These are phyloP conservation scores for Napeogenes inachia DNA, from an alignment of 2,888 invertebrate genomes.

Conservation along the genomic window DNA sequence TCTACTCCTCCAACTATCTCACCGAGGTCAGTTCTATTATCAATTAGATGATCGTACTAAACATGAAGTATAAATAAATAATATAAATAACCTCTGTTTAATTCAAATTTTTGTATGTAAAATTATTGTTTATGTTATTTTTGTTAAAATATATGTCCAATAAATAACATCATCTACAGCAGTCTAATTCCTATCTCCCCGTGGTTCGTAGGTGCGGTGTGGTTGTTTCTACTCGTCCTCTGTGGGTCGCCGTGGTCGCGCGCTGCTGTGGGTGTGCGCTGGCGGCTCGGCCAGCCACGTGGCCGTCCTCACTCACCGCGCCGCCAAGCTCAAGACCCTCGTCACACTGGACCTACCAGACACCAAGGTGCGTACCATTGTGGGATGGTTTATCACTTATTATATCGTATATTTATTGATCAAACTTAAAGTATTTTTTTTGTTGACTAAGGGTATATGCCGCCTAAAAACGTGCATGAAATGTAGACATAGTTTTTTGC, in stretches of 20 bases:
- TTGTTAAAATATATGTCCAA: no score
- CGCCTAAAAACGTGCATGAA: no score
- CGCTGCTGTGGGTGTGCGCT: constrained; percentile 94
- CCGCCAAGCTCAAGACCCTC: constrained; percentile 84
- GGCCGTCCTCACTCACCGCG: constrained; percentile 86
- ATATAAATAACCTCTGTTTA: no score
- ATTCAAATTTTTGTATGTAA: no score
- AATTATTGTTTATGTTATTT: no score
- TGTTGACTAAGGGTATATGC: no score
- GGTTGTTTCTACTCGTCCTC: constrained; percentile 89
- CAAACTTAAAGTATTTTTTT: no score
- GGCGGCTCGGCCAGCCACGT: constrained; percentile 85
- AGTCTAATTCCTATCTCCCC: no score
- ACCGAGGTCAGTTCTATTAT: constrained; percentile 81
- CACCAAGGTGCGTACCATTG: constrained; percentile 76
- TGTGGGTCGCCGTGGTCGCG: constrained; percentile 73
- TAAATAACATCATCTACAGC: no score
- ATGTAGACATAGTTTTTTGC: no score
- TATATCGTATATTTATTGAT: neutral
- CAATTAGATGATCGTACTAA: no score
- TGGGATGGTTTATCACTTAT: neutral
- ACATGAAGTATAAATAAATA: no score
- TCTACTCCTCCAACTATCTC: constrained; percentile 91
- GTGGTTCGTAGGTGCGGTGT: constrained; percentile 84
- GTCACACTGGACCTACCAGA: constrained; percentile 88